Base-by-base conservation (phyloP, 92 coral and sea anemone species). In the Galaxea fascicularis region DNA sequence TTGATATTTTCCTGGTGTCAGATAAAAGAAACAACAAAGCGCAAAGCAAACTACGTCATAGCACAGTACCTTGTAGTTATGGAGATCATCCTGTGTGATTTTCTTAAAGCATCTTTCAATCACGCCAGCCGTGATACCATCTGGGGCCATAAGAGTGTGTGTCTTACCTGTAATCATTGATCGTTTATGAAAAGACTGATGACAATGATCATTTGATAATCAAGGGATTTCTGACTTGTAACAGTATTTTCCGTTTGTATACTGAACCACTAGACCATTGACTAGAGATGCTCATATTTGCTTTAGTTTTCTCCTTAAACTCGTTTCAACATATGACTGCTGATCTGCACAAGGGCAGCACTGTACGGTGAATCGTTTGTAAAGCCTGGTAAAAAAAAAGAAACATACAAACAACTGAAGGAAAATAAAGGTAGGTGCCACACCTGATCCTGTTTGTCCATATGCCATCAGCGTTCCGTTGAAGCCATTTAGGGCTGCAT, bases 401-500 rank as follows among this genome's bases (percentile, higher is more conserved):
- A 7, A 4, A 24, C 9, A 22, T 25, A n/a, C 3, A 22, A 63
- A 63, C 4, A 25, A 68, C 4, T 2, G 0, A 20, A 18, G 21
- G 20, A 24, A n/a, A 71, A 46, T 1, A 16, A 26, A 52, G 0
- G 22, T 4, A 44, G 72, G 17, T 35, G 30, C 2, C 65, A 16
- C 8, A 94, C 98, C 98, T 39, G 98, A 96, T 47, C 98, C 98
- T 15, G 98, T 96, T 85, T 96, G 98, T 24, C 98, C 98, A 59
- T 96, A 96, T 14, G 98, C 98, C 98, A 96, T 96, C 10, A 96
- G 83, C 1, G 98, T 94, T 13, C 98, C 98, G 81, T 96, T 96
- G 80, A 96, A 96, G 14, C 98, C 98, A 91, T 94, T 96, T 31
- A 96, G 91, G 53, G 98, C 98, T 10, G 98, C 90, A 72, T 87